Evolutionary conservation across 2,797 vertebrate genomes (phyloP).

Genomic region (Rhadinocentrus ornatus): DNA sequence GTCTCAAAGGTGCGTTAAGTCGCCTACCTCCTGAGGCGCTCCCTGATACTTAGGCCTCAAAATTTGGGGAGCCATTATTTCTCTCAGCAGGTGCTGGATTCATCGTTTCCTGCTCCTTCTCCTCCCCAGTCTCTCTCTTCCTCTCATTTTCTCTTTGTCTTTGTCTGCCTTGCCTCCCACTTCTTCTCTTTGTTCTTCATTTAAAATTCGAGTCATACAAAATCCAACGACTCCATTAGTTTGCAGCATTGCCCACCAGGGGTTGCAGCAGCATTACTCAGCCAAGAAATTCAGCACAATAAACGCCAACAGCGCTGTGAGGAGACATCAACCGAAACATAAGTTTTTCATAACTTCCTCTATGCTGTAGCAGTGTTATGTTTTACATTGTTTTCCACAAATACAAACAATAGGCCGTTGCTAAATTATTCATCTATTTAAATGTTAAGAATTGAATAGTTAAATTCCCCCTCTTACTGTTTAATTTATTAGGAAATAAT

Average conservation of each 20-base stretch:
- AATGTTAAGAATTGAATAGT: background rate
- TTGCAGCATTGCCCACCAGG: constrained; percentile 71
- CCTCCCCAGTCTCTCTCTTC: background rate
- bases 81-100: constrained; percentile 59
- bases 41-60: constrained; percentile 56
- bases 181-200: constrained; percentile 66
- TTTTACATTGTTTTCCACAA: constrained; percentile 31
- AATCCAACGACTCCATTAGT: constrained; percentile 69
- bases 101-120: constrained; percentile 41
- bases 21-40: constrained; percentile 50
- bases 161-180: constrained; percentile 61
- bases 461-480: background rate
- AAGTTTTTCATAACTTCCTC: constrained; percentile 67
- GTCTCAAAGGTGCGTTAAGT: constrained; percentile 67
- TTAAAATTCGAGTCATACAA: constrained; percentile 77
- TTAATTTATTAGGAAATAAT: constrained; percentile 32
- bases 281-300: constrained; percentile 69
- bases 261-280: constrained; percentile 61
- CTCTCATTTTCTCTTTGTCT: constrained; percentile 26
- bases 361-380: constrained; percentile 30
- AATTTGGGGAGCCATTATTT: constrained; percentile 70
- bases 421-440: background rate
- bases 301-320: constrained; percentile 56
- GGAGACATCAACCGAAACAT: constrained; percentile 71
- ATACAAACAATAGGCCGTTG: constrained; percentile 6